Base-by-base conservation (phyloP, 2,888 invertebrate species). In the Bombyx huttoni region DNA sequence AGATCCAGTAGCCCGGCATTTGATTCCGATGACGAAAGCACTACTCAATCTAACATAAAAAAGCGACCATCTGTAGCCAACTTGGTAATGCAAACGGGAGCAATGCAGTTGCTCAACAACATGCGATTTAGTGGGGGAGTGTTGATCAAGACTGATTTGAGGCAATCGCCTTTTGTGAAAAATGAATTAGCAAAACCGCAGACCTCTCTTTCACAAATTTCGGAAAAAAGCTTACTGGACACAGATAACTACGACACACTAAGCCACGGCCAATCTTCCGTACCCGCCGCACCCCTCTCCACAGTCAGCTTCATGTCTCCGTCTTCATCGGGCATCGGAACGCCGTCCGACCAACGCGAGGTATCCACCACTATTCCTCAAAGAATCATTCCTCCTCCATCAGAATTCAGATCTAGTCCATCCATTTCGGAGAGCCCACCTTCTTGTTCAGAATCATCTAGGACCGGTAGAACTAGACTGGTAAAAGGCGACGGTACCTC, bases 1-100 rank as follows among this genome's bases (percentile, higher is more conserved):
- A 89, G 97, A 47, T 97, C 97, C 0, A 97, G 97, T 68, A 97
- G 97, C 73, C 92, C 96, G 0, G 96, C 96, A 0, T 98, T 98
- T 73, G 98, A 98, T 66, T 98, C 98, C 0, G 98, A 98, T 71
- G 97, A 98, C 57, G 98, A 98, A 68, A 94, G 94, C 57, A 92
- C 92, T 0, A 89, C 90, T 0, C 91, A 90, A 57, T 81, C 89
- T 0, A 90, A 89, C 53, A 65, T 86, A 0, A 90, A 90, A 57
- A 92, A 93, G 68, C 84, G 92, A 48, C 91, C 92, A 0, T 92
- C 92, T 0, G 87, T 93, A 8, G 93, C 92, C 0, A 93, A 93
- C 48, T 86, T 93, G 56, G 91, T 93, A 0, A 91, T 92, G 63
- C 93, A 93, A 69, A 91, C 92, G 1, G 92, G 92, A 60, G 82